A percentile compares a stretch with the other conserved stretches of the same genome.
These are phyloP conservation scores for Phalloptychus januarius DNA, from an alignment of 2,797 vertebrate genomes.

Conservation along the genomic window DNA sequence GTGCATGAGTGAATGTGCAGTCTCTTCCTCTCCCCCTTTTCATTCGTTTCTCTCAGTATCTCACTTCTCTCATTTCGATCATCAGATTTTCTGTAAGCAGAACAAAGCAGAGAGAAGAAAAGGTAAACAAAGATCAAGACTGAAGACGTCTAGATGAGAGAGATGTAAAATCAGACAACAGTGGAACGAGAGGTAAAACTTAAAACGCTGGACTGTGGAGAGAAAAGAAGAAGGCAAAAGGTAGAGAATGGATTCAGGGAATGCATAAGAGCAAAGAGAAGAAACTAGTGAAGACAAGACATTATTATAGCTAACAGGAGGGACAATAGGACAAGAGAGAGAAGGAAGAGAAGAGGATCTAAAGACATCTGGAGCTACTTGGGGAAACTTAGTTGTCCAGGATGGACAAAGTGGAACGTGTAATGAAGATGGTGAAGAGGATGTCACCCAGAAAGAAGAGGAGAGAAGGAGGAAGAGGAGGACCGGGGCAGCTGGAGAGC, in stretches of 20 bases:
- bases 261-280: neutral
- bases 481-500: constrained; percentile 81
- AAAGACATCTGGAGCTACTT: constrained; percentile 6
- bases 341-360: neutral
- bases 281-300: constrained; percentile 3
- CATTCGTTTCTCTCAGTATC: constrained; percentile 39
- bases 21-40: constrained; percentile 50
- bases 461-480: constrained; percentile 82
- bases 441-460: constrained; percentile 86
- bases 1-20: constrained; percentile 28
- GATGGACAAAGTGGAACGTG: constrained; percentile 86
- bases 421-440: constrained; percentile 87
- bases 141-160: neutral
- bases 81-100: constrained; percentile 24
- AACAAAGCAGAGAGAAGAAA: constrained; percentile 5
- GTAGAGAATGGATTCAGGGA: constrained; percentile 11
- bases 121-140: neutral
- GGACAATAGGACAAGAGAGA: neutral
- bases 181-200: neutral
- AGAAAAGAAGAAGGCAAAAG: constrained; percentile 12
- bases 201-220: neutral
- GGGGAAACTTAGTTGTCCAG: constrained; percentile 8
- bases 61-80: constrained; percentile 44
- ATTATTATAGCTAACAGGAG: constrained; percentile 11
- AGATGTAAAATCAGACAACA: constrained; percentile 21